Evolutionary conservation across 2,113 vertebrate genomes (phyloP), one percentile per base, ranked within the genome.

Genomic region (Oxyruncus cristatus): DNA sequence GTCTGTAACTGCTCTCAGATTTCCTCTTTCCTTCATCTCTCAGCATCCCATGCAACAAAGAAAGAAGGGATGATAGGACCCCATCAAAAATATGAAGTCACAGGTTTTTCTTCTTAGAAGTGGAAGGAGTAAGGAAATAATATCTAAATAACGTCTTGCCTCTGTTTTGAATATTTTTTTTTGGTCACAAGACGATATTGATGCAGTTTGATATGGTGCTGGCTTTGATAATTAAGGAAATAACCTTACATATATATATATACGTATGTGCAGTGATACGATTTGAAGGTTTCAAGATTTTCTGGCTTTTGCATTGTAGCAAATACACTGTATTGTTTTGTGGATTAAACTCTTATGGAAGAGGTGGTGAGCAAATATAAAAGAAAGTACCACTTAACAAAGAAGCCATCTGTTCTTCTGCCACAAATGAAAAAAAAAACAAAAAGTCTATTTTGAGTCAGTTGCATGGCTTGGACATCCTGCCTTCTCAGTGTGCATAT

Each of bases 331-430:
- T 42, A 84, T 39, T 78, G 35, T 92, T 88, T 84, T 66, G 28
- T 86, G 47, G 72, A 93, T 78, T 88, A 92, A 94, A 77, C 39
- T 58, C 62, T 88, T 73, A 89, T 12, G 39, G 73, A 88, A 93
- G 63, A 95, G 59, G 58, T 93, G 35, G 37, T 33, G 30, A 91
- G 33, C 50, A 83, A 94, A 89, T 74, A 47, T 82, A 92, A 94
- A 94, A 49, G 52, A 79, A 96, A 88, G 8, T 0, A 4, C 17
- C 42, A 66, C 13, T 50, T 95, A 91, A 95, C 89, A 97, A 95
- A 92, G 87, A 89, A 92, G 50, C 94, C 82, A 95, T 95, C 92
- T 96, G 94, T 94, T 97, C 67, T 88, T 86, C 58, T 88, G 66
- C n/a, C 65, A 87, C 39, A 46, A 67, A 55, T 74, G 6, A 59